Evolutionary conservation across 2,888 invertebrate genomes (phyloP), one percentile per base, ranked within the genome.

Genomic region (Bedellia somnulentella): DNA sequence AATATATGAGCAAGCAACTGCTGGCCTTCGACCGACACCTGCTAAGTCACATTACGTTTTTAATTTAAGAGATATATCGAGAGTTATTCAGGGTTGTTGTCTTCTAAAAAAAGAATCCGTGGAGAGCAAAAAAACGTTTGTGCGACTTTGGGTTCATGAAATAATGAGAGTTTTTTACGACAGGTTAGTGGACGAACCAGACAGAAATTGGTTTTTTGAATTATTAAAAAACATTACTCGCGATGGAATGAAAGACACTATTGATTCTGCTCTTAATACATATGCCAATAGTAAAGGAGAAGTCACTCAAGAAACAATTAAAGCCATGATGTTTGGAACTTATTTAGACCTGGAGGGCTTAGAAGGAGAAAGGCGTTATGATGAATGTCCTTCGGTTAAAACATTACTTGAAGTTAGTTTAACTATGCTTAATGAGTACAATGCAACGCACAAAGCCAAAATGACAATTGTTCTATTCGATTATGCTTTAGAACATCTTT

Each of bases 11-110:
- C 75, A 76, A 31, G 86, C 89, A 0, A 82, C 81, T 18, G 57
- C 60, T 33, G 80, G 82, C 30, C 78, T 93, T 27, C 67, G 88
- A 38, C 92, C 93, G 3, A 92, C 91, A 0, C 92, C 92, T 3
- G 79, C 85, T 0, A 92, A 92, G 55, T 88, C 87, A 15, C 91
- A 91, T 60, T 93, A 93, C 47, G 79, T 89, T 25, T 93, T 93
- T 55, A 93, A 91, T 61, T 63, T 93, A 39, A 77, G 91, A 46
- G 93, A 93, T 52, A 85, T 92, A 57, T 83, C 88, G 1, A 73
- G 89, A 39, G 87, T 91, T n/a, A 83, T 93, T 35, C 85, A 86
- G 34, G 94, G 95, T 0, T 89, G 91, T 54, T 83, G 90, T 3
- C 75, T 95, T 48, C 77, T 95, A 34, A 81, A 81, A 35, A 93